A percentile compares a stretch with the other conserved stretches of the same genome.
Conservation (phyloP, 2,888 invertebrate species). For the Euplexia lucipara region DNA sequence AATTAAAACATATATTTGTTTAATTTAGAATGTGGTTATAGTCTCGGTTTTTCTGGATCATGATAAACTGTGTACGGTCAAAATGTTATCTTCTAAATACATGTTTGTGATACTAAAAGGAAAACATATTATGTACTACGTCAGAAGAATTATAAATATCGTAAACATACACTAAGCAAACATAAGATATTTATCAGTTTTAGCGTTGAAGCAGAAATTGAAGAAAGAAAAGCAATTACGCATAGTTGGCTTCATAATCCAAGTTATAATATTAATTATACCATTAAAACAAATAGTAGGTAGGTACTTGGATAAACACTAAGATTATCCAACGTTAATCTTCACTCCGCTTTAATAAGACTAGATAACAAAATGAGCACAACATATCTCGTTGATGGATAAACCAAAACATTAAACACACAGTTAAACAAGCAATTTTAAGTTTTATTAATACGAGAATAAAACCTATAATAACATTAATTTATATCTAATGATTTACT, state of each 20-base stretch:
- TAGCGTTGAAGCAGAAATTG: slow-evolving; percentile 5
- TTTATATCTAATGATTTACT: not conserved
- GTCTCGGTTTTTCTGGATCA: slow-evolving; percentile 13
- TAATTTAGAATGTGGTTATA: slow-evolving; percentile 8
- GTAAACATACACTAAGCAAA: slow-evolving; percentile 35
- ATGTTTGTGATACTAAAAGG: slow-evolving; percentile 1
- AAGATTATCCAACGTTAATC: slow-evolving; percentile 26
- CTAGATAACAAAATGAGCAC: slow-evolving; percentile 35
- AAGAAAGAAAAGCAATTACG: slow-evolving; percentile 7
- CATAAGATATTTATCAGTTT: slow-evolving; percentile 17
- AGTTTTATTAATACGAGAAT: slow-evolving; percentile 18
- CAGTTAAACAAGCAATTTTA: slow-evolving; percentile 31
- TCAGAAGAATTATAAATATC: slow-evolving; percentile 8
- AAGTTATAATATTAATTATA: slow-evolving; percentile 25
- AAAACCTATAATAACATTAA: slow-evolving; percentile 20
- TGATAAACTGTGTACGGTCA: not conserved
- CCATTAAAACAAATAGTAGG: slow-evolving; percentile 29
- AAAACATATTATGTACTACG: slow-evolving; percentile 4
- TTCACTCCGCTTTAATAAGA: slow-evolving; percentile 19
- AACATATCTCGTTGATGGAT: slow-evolving; percentile 23
- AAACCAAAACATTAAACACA: slow-evolving; percentile 17
- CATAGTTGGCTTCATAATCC: not conserved
- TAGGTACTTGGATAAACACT: slow-evolving; percentile 26
- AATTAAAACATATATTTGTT: slow-evolving; percentile 52
- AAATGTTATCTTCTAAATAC: slow-evolving; percentile 7